Conservation (phyloP, 2,113 vertebrate species). For the Centropus bengalensis region DNA sequence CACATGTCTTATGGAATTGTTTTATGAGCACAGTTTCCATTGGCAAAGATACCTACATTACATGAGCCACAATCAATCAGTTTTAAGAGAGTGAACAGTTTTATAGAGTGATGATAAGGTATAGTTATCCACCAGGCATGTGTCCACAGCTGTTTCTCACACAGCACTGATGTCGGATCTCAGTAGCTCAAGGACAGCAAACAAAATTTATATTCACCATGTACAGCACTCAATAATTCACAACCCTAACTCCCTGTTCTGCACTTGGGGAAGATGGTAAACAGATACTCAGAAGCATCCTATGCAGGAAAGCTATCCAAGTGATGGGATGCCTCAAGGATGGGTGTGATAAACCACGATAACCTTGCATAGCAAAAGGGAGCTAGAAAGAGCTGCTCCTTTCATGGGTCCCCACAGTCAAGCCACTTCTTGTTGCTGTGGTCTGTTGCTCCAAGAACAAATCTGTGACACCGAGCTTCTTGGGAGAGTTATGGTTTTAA, state of each 20-base stretch:
- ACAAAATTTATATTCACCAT: background rate
- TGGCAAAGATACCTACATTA: background rate
- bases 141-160: background rate
- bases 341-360: background rate
- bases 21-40: slow-evolving; percentile 16
- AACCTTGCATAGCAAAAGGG: background rate
- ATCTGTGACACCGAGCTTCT: background rate
- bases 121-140: background rate
- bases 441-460: slow-evolving; percentile 27
- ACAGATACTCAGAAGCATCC: background rate
- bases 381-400: background rate
- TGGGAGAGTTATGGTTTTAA: background rate
- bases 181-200: background rate
- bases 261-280: background rate
- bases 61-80: background rate
- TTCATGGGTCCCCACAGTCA: background rate
- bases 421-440: background rate
- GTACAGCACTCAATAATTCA: background rate
- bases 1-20: background rate
- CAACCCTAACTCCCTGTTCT: background rate
- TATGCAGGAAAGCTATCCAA: background rate
- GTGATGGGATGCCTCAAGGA: background rate
- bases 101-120: background rate
- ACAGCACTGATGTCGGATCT: background rate
- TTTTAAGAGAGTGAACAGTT: background rate